Evolutionary conservation across 1,140 invertebrate species (phyloP).

Genomic region (Drosophila lowei): DNA sequence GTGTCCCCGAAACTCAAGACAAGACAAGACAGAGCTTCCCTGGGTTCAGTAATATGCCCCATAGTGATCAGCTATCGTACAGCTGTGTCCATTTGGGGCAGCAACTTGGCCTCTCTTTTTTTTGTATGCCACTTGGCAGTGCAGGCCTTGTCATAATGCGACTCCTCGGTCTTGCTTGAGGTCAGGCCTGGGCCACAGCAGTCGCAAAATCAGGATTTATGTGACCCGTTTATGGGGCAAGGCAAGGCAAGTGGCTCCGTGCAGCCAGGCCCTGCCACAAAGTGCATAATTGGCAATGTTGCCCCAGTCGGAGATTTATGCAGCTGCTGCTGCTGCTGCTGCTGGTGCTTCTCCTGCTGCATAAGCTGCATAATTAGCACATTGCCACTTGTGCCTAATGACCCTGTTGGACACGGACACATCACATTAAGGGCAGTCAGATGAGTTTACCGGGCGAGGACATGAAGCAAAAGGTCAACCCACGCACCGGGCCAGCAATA

Average conservation of each 20-base stretch:
- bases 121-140: slow-evolving; percentile 34
- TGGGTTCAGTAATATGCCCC: background rate
- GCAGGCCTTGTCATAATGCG: slow-evolving; percentile 68
- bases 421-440: slow-evolving; percentile 37
- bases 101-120: slow-evolving; percentile 30
- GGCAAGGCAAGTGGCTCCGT: slow-evolving; percentile 25
- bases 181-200: slow-evolving; percentile 36
- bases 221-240: slow-evolving; percentile 49
- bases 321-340: slow-evolving; percentile 18
- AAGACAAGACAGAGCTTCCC: background rate
- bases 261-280: slow-evolving; percentile 46
- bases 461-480: slow-evolving; percentile 36
- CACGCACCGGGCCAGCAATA: slow-evolving; percentile 57
- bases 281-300: slow-evolving; percentile 78
- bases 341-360: slow-evolving; percentile 6
- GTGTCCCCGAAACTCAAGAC: background rate
- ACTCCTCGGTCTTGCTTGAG: slow-evolving; percentile 46
- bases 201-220: slow-evolving; percentile 54
- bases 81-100: slow-evolving; percentile 45
- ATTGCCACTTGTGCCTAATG: slow-evolving; percentile 80
- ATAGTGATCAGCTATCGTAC: slow-evolving; percentile 18
- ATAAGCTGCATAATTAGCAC: slow-evolving; percentile 72
- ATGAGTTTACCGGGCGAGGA: slow-evolving; percentile 10
- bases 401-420: slow-evolving; percentile 73
- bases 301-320: slow-evolving; percentile 64